A percentile compares a stretch with the other conserved stretches of the same genome.
Conservation (phyloP, 2,888 invertebrate genomes). For the Campopleginae sp. region DNA sequence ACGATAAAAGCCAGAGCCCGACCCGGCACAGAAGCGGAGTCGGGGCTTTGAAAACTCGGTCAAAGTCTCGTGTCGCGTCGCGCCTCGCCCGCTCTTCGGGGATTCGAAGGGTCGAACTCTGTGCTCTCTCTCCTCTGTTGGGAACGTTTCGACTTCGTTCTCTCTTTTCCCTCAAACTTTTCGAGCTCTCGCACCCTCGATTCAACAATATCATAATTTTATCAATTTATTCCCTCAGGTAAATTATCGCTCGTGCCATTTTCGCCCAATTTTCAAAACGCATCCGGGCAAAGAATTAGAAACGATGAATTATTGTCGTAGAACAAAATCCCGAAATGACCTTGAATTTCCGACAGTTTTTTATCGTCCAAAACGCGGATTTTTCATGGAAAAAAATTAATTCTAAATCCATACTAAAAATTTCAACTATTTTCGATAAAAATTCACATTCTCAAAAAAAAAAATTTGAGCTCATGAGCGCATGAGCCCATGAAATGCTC, state of each 20-base stretch:
- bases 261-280: too few relatives aligned
- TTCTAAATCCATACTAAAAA: too few relatives aligned
- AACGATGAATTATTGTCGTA: too few relatives aligned
- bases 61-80: constrained; percentile 81
- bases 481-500: too few relatives aligned
- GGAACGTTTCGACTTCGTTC: constrained; percentile 38
- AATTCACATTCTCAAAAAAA: too few relatives aligned
- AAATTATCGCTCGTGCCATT: neutral
- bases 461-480: too few relatives aligned
- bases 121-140: constrained; percentile 10
- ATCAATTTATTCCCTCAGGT: constrained; percentile 1
- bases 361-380: neutral
- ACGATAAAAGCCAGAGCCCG: constrained; percentile 66
- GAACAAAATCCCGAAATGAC: too few relatives aligned
- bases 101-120: constrained; percentile 76
- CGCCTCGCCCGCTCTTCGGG: constrained; percentile 78
- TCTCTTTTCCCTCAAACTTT: constrained; percentile 23
- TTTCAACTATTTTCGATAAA: too few relatives aligned
- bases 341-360: neutral
- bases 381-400: too few relatives aligned
- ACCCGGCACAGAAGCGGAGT: constrained; percentile 72
- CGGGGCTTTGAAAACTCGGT: constrained; percentile 81
- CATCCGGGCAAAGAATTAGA: too few relatives aligned
- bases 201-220: neutral
- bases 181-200: neutral